phyloP scores from a whole-genome alignment of 2,888 invertebrate genomes.

The Muschampia staudingeri region DNA sequence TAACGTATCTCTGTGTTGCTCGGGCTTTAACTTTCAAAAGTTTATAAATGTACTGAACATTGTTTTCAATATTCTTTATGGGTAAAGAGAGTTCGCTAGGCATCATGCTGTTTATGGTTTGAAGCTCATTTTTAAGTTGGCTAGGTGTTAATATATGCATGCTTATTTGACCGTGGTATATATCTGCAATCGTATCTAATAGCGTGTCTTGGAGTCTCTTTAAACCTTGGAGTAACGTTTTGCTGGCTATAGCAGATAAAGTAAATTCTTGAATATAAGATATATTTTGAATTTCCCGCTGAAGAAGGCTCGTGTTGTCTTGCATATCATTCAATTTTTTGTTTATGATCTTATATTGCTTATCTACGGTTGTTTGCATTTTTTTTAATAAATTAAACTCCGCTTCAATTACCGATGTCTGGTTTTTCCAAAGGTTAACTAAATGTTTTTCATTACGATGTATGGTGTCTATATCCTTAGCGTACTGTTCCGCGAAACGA shows the following conservation, averaged over 20 bases:
- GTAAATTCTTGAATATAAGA: constrained; percentile 38
- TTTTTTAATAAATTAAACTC: constrained; percentile 45
- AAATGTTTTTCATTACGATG: constrained; percentile 46
- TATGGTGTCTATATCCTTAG: constrained; percentile 31
- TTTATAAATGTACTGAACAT: constrained; percentile 20
- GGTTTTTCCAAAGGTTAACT: constrained; percentile 41
- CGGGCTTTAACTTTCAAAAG: constrained; percentile 40
- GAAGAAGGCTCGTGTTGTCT: constrained; percentile 38
- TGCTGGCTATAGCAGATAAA: constrained; percentile 11
- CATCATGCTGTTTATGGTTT: constrained; percentile 29
- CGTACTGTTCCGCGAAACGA: constrained; percentile 41
- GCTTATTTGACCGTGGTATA: constrained; percentile 26
- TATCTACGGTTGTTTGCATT: constrained; percentile 40
- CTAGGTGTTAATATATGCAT: constrained; percentile 44
- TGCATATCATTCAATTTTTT: constrained; percentile 43
- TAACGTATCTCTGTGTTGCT: constrained; percentile 54
- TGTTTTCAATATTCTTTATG: constrained; percentile 43
- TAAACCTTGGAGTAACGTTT: constrained; percentile 25
- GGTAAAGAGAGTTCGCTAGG: constrained; percentile 36
- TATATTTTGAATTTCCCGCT: constrained; percentile 26
- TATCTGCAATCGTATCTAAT: constrained; percentile 15
- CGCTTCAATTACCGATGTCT: constrained; percentile 50
- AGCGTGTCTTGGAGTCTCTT: constrained; percentile 20
- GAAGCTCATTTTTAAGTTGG: constrained; percentile 43
- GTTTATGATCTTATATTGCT: constrained; percentile 43